These are phyloP conservation scores for Thumatha senex DNA, from an alignment of 2,888 invertebrate species.

Conservation along the genomic window DNA sequence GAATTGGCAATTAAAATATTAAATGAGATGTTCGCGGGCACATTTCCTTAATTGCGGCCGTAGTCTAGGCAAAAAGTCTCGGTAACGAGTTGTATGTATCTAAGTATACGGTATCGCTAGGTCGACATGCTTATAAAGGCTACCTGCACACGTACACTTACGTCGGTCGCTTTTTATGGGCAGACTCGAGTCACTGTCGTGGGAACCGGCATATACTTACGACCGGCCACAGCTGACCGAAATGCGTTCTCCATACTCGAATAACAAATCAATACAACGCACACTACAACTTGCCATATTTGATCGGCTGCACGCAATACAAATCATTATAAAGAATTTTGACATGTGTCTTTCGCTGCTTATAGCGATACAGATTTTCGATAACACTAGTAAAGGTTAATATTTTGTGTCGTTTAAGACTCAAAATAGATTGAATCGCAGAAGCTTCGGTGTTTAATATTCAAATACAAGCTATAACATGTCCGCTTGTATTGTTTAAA, in stretches of 20 bases:
- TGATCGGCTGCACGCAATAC: conserved; percentile 53
- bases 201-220: conserved; percentile 82
- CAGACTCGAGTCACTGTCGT: conserved; percentile 76
- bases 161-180: conserved; percentile 79
- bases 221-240: conserved; percentile 79
- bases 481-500: conserved; percentile 57
- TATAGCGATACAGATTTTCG: no score
- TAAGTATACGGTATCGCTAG: conserved; percentile 61
- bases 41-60: conserved; percentile 55
- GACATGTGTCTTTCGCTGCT: conserved; percentile 56
- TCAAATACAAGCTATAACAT: conserved; percentile 58
- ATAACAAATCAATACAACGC: conserved; percentile 79
- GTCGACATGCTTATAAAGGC: conserved; percentile 69
- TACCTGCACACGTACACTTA: conserved; percentile 77
- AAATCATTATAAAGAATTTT: conserved; percentile 60
- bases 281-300: conserved; percentile 66
- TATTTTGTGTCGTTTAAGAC: conserved; percentile 39
- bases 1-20: conserved; percentile 38
- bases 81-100: conserved; percentile 39
- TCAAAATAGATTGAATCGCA: conserved; percentile 47
- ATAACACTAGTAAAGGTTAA: conserved; percentile 27
- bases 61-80: conserved; percentile 42
- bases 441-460: conserved; percentile 54
- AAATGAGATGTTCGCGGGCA: conserved; percentile 37
- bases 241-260: conserved; percentile 81